phyloP scores from a whole-genome alignment of 2,113 vertebrate species.

The Emydocephalus ijimae region DNA sequence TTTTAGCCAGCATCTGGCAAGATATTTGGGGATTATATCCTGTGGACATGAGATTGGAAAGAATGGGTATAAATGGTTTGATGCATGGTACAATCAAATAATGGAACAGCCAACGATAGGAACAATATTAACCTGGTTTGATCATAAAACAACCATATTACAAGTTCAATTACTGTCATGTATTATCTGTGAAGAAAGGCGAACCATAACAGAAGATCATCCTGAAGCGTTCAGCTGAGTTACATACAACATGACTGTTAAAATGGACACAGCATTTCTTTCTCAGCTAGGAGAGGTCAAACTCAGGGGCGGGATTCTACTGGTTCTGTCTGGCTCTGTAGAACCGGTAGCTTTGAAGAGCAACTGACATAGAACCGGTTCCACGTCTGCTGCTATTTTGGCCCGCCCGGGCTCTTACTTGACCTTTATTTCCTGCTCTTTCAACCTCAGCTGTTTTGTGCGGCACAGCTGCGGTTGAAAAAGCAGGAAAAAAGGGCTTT shows the following conservation, averaged over 20 bases:
- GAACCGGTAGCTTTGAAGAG: too few relatives aligned
- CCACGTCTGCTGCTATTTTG: too few relatives aligned
- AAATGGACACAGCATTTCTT: neutral
- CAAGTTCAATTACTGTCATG: neutral
- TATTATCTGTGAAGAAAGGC: neutral
- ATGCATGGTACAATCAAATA: neutral
- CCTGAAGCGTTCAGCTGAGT: neutral
- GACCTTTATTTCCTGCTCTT: too few relatives aligned
- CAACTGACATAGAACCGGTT: too few relatives aligned
- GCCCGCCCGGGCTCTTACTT: too few relatives aligned
- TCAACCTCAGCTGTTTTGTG: too few relatives aligned
- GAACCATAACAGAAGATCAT: neutral
- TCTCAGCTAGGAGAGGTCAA: too few relatives aligned
- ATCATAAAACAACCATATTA: neutral
- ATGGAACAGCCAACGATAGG: neutral
- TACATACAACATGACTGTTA: too few relatives aligned
- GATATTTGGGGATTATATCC: neutral
- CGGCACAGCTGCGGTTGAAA: too few relatives aligned
- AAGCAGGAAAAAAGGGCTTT: too few relatives aligned
- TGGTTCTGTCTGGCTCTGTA: too few relatives aligned
- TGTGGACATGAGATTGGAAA: neutral
- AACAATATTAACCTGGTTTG: neutral
- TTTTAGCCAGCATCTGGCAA: neutral
- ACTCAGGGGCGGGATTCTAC: too few relatives aligned
- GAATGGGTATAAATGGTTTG: neutral